Conservation (phyloP, 2,797 vertebrate species). For the Bucorvus abyssinicus region DNA sequence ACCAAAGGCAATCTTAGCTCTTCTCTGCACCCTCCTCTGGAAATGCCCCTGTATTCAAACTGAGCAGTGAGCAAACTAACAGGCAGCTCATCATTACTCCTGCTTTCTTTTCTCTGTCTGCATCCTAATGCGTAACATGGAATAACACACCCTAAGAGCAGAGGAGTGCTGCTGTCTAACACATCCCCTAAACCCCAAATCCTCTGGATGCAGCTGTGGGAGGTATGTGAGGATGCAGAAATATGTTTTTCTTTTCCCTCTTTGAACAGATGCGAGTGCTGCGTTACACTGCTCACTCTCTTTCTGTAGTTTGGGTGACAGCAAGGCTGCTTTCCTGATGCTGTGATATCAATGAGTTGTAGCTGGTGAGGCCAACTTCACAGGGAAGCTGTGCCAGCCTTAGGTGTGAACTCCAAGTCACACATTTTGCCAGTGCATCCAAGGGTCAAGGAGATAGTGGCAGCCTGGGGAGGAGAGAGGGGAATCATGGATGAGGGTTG, state of each 20-base stretch:
- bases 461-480: background rate
- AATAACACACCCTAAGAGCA: background rate
- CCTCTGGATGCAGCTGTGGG: background rate
- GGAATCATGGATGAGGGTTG: background rate
- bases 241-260: background rate
- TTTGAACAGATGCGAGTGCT: background rate
- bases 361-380: background rate
- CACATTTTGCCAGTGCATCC: background rate
- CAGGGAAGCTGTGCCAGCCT: background rate
- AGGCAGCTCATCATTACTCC: background rate
- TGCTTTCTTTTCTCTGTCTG: background rate
- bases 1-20: background rate
- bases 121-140: fast-evolving
- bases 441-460: conserved; percentile 17
- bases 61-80: background rate
- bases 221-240: background rate
- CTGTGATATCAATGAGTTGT: background rate
- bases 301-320: background rate
- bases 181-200: background rate
- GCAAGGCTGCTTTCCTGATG: background rate
- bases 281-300: background rate
- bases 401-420: conserved; percentile 16
- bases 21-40: background rate
- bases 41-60: background rate
- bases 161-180: background rate